Conservation (phyloP, 2,888 invertebrate genomes). For the Eupithecia dodoneata region DNA sequence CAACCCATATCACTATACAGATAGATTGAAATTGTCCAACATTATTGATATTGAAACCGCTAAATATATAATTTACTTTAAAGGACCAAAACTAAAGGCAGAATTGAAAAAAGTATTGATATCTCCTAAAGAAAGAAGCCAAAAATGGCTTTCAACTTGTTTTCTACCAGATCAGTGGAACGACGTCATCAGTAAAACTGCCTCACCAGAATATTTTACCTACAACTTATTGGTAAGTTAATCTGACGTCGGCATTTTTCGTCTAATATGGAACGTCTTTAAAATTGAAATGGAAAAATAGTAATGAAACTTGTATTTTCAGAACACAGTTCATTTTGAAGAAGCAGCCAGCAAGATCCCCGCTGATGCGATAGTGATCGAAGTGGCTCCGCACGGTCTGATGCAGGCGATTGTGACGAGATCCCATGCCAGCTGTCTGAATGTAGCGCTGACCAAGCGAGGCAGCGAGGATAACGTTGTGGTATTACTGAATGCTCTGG, state of each 20-base stretch:
- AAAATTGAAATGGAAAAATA: too few relatives aligned
- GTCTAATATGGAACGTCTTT: too few relatives aligned
- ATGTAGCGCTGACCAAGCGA: conserved; percentile 88
- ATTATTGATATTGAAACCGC: too few relatives aligned
- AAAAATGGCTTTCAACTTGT: conserved; percentile 92
- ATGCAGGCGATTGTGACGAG: conserved; percentile 92
- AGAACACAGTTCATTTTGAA: conserved; percentile 87
- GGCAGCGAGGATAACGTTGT: conserved; percentile 83
- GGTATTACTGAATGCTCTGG: conserved; percentile 73
- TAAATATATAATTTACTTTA: too few relatives aligned
- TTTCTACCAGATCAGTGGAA: conserved; percentile 87
- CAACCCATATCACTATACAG: too few relatives aligned
- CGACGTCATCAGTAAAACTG: conserved; percentile 81
- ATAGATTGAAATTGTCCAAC: too few relatives aligned
- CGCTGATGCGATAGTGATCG: conserved; percentile 89
- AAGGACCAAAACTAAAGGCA: conserved; percentile 84
- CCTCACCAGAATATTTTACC: conserved; percentile 92
- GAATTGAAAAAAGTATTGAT: conserved; percentile 85
- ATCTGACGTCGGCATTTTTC: neutral
- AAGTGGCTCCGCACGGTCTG: conserved; percentile 93
- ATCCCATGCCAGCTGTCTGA: conserved; percentile 85
- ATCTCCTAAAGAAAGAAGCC: conserved; percentile 85
- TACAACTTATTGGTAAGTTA: conserved; percentile 88
- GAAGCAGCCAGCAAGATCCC: conserved; percentile 90
- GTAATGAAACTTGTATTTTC: neutral